These are phyloP conservation scores for Oxytorus armatus DNA, from an alignment of 2,888 invertebrate species.

Conservation along the genomic window DNA sequence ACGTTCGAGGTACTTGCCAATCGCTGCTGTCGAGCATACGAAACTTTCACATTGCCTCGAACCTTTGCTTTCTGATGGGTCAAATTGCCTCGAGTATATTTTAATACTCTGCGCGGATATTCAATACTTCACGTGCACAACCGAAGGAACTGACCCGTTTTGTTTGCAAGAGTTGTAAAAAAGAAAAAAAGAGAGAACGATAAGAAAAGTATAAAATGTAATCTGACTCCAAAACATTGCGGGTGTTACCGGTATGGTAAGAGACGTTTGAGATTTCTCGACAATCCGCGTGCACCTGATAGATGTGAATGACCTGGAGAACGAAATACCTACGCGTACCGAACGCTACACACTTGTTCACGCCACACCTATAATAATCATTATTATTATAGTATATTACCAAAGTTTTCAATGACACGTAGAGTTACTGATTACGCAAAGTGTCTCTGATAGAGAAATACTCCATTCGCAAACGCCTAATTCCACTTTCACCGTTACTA, in stretches of 20 bases:
- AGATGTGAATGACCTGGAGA: neutral
- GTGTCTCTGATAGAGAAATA: conserved; percentile 1
- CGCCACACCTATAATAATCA: neutral
- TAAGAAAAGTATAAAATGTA: neutral
- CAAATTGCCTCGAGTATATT: conserved; percentile 23
- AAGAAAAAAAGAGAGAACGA: neutral
- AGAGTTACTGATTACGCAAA: neutral
- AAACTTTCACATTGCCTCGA: conserved; percentile 26
- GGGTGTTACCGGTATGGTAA: neutral
- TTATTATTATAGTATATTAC: neutral
- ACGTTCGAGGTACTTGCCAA: neutral
- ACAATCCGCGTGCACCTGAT: neutral
- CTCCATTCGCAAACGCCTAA: conserved; percentile 4
- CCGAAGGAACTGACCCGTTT: neutral
- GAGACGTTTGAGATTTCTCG: neutral
- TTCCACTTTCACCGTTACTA: conserved; percentile 6
- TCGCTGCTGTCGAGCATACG: conserved; percentile 6
- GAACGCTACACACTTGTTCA: neutral
- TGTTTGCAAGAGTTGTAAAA: neutral
- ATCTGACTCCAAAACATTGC: neutral
- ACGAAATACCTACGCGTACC: neutral
- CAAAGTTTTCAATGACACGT: neutral
- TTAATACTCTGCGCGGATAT: neutral
- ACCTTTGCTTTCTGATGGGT: conserved; percentile 1
- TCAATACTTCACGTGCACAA: conserved; percentile 4